Evolutionary conservation across 2,113 vertebrate species (phyloP), one percentile per base, ranked within the genome.

Genomic region (Sinocyclocheilus rhinocerous): DNA sequence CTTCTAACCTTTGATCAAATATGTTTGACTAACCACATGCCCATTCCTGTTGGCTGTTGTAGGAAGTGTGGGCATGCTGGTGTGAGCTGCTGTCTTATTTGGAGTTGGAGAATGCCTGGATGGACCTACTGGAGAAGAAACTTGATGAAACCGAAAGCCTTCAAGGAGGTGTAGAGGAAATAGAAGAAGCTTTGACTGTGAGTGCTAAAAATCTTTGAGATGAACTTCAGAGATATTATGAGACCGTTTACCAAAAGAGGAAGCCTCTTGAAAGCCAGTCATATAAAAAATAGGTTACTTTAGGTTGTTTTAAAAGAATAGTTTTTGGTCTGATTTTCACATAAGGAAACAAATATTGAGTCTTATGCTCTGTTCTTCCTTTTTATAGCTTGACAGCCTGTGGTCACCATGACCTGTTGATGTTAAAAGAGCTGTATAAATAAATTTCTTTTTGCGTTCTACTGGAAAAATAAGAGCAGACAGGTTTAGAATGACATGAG

Each of bases 61-160:
- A 99, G 98, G 98, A 99, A 91, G 97, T 99, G 67, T 99, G 98
- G 98, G 96, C 97, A 0, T 99, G 97, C 81, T 99, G 98, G 98
- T 94, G 92, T 79, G 98, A 99, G 88, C 72, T 99, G 84, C 90
- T 98, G 85, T 96, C 96, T 0, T 99, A 99, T 89, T 92, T 99
- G 91, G 96, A 99, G 90, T 94, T 96, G 88, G 98, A 99, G 91
- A 97, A 97, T 83, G 94, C 95, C 81, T 99, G 97, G 96, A 92
- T 99, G 89, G 97, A 96, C 93, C 96, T 98, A 89, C 88, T 98
- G 86, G 97, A 98, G 91, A 85, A 90, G 77, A 98, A 97, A 89
- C 95, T 99, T 39, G 96, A 97, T 84, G 94, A 96, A 90, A 96
- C 94, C 0, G 97, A 99, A 81, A 96, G 93, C 90, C 79, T 98